A percentile compares a stretch with the other conserved stretches of the same genome.
These are phyloP conservation scores for Ditula angustiorana DNA, from an alignment of 2,888 invertebrate genomes.

Conservation along the genomic window DNA sequence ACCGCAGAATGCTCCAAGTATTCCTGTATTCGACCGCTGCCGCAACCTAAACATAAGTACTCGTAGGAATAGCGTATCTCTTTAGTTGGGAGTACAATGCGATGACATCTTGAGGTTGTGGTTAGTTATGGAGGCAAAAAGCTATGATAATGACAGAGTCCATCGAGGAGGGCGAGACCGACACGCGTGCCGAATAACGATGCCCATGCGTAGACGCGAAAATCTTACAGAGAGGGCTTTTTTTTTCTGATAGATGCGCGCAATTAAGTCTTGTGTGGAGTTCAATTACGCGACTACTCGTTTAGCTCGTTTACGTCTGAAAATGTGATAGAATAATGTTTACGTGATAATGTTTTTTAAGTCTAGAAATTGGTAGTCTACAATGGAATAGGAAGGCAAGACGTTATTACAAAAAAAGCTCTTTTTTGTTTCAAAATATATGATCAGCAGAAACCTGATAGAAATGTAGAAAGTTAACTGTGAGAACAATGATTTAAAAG, in stretches of 20 bases:
- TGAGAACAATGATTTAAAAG: too few relatives aligned
- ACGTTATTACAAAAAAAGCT: too few relatives aligned
- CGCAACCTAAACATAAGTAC: slow-evolving; percentile 27
- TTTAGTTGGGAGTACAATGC: slow-evolving; percentile 54
- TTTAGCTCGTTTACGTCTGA: too few relatives aligned
- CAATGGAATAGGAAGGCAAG: too few relatives aligned
- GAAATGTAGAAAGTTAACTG: too few relatives aligned
- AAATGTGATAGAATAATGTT: too few relatives aligned
- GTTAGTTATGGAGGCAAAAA: slow-evolving; percentile 81
- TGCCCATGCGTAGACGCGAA: slow-evolving; percentile 51
- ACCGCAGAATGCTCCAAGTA: slow-evolving; percentile 20
- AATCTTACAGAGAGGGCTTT: slow-evolving; percentile 53
- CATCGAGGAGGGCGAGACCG: slow-evolving; percentile 76
- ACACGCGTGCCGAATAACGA: slow-evolving; percentile 77
- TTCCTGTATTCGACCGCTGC: slow-evolving; percentile 11
- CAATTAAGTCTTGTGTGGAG: background rate
- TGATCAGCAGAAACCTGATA: too few relatives aligned
- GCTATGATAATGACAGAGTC: slow-evolving; percentile 81
- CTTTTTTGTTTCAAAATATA: too few relatives aligned
- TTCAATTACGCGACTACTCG: too few relatives aligned
- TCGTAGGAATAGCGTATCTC: slow-evolving; percentile 36
- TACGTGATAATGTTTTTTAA: too few relatives aligned
- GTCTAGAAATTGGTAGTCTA: too few relatives aligned
- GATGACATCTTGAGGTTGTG: slow-evolving; percentile 63
- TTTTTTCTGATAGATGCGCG: too few relatives aligned